Conservation (phyloP, 2,888 invertebrate genomes). For the Blomia tropicalis region DNA sequence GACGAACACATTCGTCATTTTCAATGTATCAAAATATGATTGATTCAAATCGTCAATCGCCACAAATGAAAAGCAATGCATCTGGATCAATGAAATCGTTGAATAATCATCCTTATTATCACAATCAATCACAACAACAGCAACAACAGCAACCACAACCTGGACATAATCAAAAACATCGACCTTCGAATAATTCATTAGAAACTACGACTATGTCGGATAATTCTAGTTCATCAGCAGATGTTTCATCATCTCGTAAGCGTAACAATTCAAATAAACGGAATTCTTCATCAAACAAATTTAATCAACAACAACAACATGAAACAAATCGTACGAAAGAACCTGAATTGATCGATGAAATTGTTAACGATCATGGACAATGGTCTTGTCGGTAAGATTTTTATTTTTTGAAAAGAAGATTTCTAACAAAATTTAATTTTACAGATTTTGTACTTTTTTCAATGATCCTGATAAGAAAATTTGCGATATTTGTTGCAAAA, state of each 20-base stretch:
- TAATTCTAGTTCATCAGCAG: background rate
- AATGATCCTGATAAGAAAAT: constrained; percentile 14
- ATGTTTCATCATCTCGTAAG: background rate
- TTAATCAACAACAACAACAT: background rate
- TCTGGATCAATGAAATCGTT: background rate
- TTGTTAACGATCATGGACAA: background rate
- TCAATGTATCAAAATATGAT: background rate
- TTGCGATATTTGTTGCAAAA: constrained; percentile 23
- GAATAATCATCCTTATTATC: too few relatives aligned
- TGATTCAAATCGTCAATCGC: background rate
- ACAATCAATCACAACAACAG: background rate
- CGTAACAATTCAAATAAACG: background rate
- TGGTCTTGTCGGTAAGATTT: constrained; percentile 21
- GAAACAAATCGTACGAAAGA: background rate
- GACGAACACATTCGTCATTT: background rate
- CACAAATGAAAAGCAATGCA: background rate
- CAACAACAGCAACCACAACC: background rate
- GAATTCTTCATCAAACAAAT: background rate
- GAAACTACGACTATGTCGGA: background rate
- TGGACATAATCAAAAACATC: too few relatives aligned
- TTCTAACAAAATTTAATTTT: background rate
- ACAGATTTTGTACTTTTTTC: constrained; percentile 21
- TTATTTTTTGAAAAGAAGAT: background rate
- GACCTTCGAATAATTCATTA: background rate
- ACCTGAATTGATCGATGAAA: background rate